Base-by-base conservation (phyloP, 1,140 invertebrate genomes). In the Drosophila ohnishii region DNA sequence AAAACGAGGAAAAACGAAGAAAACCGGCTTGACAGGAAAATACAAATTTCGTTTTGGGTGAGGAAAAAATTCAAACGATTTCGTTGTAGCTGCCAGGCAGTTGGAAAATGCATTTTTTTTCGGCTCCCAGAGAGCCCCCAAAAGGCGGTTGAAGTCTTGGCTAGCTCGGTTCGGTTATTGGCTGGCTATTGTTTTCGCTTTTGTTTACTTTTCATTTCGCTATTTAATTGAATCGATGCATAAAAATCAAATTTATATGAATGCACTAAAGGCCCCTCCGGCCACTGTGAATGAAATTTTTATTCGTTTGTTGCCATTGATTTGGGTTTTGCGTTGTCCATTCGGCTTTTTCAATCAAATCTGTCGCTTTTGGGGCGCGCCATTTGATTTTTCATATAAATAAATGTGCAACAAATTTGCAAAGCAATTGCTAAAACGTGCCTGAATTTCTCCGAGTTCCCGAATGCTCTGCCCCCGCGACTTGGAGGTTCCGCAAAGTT, bases 11-110 rank as follows among this genome's bases (percentile, higher is more conserved):
- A 66, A 44, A 48, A 44, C 47, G 53, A 61, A 45, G 57, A 50
- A 75, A 61, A 88, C 84, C 85, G 85, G 84, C 77, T 84, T 78
- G 85, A 75, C 85, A 84, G 84, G 84, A 88, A 88, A 88, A 88
- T 69, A 74, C 85, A 66, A 80, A 88, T 88, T 88, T 89, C 70
- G 80, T 84, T 88, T 88, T 61, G 80, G 88, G 80, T 75, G 65
- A 84, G 84, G 77, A 80, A 88, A 85, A 88, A 88, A 89, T 88
- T 69, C 77, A 75, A 83, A 80, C 61, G 53, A 78, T 44, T 62
- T 42, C 47, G 51, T 63, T 35, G 65, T 55, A 11, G 50, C 42
- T 40, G 35, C 55, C 62, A 51, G 25, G 25, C 25, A 28, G 3
- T 44, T 45, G 61, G 35, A 56, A 50, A 67, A 53, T 50, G 35